Evolutionary conservation across 2,113 vertebrate species (phyloP).

Genomic region (Coturnix japonica): DNA sequence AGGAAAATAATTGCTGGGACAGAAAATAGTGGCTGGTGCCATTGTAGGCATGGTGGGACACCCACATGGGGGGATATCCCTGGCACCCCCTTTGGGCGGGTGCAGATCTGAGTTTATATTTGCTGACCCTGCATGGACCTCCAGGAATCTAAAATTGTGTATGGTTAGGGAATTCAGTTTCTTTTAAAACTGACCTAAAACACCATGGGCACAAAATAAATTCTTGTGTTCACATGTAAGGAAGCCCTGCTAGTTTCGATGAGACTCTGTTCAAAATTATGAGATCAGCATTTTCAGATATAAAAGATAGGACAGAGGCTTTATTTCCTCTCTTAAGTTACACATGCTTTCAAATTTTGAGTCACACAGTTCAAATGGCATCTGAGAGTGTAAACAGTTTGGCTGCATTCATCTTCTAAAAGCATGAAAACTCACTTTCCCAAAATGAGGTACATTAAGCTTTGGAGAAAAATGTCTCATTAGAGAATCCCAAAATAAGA

Average conservation of each 20-base stretch:
- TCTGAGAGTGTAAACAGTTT: conserved; percentile 47
- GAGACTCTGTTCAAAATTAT: neutral
- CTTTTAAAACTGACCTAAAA: neutral
- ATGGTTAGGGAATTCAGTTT: neutral
- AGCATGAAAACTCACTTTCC: conserved; percentile 31
- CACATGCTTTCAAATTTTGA: conserved; percentile 17
- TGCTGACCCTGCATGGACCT: rapidly evolving
- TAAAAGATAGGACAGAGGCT: neutral
- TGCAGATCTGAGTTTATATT: neutral
- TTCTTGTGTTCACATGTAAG: neutral
- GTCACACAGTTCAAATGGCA: conserved; percentile 23
- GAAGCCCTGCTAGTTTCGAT: neutral
- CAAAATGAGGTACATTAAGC: conserved; percentile 35
- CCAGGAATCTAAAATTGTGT: neutral
- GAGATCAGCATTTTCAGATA: neutral
- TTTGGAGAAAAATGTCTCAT: neutral
- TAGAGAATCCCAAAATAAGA: conserved; percentile 1
- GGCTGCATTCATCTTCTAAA: conserved; percentile 3
- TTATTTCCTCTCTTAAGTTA: neutral
- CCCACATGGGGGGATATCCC: neutral
- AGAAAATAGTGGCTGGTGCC: rapidly evolving
- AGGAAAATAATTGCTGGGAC: neutral
- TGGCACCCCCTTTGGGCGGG: neutral
- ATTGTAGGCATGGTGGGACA: neutral
- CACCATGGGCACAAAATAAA: neutral